Evolutionary conservation across 2,888 invertebrate species (phyloP).

Genomic region (Tetrapedia diversipes): DNA sequence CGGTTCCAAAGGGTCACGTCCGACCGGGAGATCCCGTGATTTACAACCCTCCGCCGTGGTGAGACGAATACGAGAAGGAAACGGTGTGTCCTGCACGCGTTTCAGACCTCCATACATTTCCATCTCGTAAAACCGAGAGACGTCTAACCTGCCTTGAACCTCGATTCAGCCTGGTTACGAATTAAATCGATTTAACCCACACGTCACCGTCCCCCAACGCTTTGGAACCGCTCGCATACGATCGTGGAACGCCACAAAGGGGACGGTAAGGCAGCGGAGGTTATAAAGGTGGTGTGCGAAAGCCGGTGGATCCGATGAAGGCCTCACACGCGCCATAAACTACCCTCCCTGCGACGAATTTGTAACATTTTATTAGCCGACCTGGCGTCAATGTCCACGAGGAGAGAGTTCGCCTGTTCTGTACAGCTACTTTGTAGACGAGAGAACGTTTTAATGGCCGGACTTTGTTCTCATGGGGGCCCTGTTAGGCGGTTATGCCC

Average conservation of each 20-base stretch:
- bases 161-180: constrained; percentile 33
- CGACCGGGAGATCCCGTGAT: constrained; percentile 22
- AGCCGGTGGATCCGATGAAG: constrained; percentile 72
- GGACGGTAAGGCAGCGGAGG: constrained; percentile 36
- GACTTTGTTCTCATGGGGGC: constrained; percentile 75
- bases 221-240: constrained; percentile 9
- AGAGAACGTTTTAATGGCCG: constrained; percentile 73
- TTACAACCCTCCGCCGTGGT: constrained; percentile 14
- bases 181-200: constrained; percentile 55
- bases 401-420: constrained; percentile 8
- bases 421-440: constrained; percentile 59
- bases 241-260: constrained; percentile 36
- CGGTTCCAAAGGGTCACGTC: constrained; percentile 9
- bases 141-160: constrained; percentile 31
- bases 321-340: constrained; percentile 76
- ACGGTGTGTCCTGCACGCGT: constrained; percentile 8
- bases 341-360: constrained; percentile 78
- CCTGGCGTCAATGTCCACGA: constrained; percentile 67
- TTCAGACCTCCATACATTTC: constrained; percentile 11
- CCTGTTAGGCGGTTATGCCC: constrained; percentile 73
- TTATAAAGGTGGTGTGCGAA: constrained; percentile 35
- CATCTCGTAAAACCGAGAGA: constrained; percentile 26
- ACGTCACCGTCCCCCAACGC: neutral
- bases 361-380: constrained; percentile 81
- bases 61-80: neutral